phyloP scores from a whole-genome alignment of 2,797 vertebrate genomes.

The Aselliscus stoliczkanus region DNA sequence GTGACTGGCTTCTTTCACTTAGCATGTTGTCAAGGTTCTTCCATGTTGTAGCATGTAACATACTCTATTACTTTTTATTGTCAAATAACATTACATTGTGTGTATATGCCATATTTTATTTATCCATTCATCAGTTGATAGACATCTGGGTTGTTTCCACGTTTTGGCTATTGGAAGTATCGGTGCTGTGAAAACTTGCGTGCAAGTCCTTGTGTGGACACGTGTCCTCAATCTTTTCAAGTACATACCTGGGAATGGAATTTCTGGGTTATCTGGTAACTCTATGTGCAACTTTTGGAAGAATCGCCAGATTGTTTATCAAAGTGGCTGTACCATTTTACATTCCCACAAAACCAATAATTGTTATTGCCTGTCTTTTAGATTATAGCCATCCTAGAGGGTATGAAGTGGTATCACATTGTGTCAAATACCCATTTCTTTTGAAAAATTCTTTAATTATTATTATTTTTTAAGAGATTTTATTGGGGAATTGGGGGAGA shows the following conservation, averaged over 20 bases:
- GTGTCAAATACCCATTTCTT: no score
- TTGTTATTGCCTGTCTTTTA: neutral
- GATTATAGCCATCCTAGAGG: neutral
- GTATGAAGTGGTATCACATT: neutral
- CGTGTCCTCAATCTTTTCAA: conserved; percentile 10
- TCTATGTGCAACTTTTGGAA: neutral
- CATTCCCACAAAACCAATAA: neutral
- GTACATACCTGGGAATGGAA: neutral
- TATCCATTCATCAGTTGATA: neutral
- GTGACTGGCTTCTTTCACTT: conserved; percentile 10
- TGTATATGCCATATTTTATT: conserved; percentile 4
- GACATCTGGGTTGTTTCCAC: neutral
- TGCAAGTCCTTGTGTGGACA: conserved; percentile 3
- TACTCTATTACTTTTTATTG: neutral
- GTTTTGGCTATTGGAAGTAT: conserved; percentile 11
- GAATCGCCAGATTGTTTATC: neutral
- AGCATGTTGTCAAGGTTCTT: conserved; percentile 15
- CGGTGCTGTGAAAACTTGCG: neutral
- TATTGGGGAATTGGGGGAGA: no score
- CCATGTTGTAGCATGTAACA: neutral
- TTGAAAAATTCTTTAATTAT: no score
- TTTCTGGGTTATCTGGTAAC: neutral
- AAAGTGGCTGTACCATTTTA: neutral
- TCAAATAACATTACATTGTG: neutral
- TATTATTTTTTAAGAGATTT: no score